Evolutionary conservation across 2,888 invertebrate species (phyloP), one percentile per base, ranked within the genome.

Genomic region (Fragum whitleyi): DNA sequence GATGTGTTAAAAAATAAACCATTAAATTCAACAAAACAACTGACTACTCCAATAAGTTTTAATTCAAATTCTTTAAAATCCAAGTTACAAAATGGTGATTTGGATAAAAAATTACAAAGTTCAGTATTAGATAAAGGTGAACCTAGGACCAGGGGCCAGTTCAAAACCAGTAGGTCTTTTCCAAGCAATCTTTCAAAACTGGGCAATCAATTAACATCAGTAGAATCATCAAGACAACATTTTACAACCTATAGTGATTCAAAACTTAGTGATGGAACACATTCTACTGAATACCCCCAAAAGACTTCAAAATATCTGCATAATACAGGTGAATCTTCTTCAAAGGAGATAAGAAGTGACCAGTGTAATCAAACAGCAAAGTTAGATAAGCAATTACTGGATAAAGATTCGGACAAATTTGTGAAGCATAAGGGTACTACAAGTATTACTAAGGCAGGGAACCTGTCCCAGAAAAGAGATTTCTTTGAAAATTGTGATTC

Each of bases 1-100:
- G 78, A 80, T 70, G 82, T 86, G 9, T 67, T 86, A 70, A 86
- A 86, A 74, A 69, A 75, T 42, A 81, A 65, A 53, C 28, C 67
- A 72, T 32, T 47, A 47, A 47, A 47, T 47, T 19, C 47, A 3
- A 47, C 47, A 47, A 53, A 29, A 26, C 26, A 23, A 57, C 21
- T 28, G n/a, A 57, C 23, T 14, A 57, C n/a, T 28, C 23, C 26
- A 57, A 2, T 23, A n/a, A 57, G 23, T 23, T 5, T 19, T 21
- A 55, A 57, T 14, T 23, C 23, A 57, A 57, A 16, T 23, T 23
- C 28, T 21, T 3, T 9, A n/a, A 57, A 28, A 2, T 9, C 5
- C 2, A 47, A 47, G 2, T 47, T 47, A 9, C 47, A 47, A 47
- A 77, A 53, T 53, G 71, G 70, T 57, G 62, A 74, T 67, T 59